These are phyloP conservation scores for Myocastor coypus DNA, from an alignment of 2,113 vertebrate genomes.

Conservation along the genomic window DNA sequence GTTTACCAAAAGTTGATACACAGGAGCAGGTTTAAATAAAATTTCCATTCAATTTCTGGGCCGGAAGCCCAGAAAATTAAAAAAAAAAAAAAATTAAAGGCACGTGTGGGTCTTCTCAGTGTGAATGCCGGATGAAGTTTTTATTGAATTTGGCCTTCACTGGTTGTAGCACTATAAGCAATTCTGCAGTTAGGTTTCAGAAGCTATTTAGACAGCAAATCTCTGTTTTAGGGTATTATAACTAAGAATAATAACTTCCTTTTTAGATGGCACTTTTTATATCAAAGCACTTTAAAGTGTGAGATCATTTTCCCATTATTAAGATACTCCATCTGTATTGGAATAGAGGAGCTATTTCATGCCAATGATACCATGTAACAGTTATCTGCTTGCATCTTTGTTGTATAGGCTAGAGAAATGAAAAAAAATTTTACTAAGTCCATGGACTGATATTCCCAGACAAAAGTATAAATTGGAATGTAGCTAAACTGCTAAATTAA, in stretches of 20 bases:
- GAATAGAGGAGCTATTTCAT: slow-evolving; percentile 51
- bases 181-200: slow-evolving; percentile 74
- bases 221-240: slow-evolving; percentile 57
- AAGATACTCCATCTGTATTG: slow-evolving; percentile 50
- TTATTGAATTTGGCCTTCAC: slow-evolving; percentile 79
- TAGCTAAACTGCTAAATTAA: neutral
- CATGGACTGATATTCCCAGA: slow-evolving; percentile 55
- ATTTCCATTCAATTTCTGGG: slow-evolving; percentile 83
- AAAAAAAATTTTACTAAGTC: slow-evolving; percentile 56
- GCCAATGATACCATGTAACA: neutral
- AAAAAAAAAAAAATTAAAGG: slow-evolving; percentile 77
- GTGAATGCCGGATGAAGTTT: slow-evolving; percentile 81
- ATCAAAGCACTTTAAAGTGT: slow-evolving; percentile 52
- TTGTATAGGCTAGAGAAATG: slow-evolving; percentile 45
- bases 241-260: slow-evolving; percentile 72
- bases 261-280: slow-evolving; percentile 60
- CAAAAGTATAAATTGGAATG: slow-evolving; percentile 27
- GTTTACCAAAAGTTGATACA: slow-evolving; percentile 72
- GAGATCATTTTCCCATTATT: slow-evolving; percentile 66
- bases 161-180: slow-evolving; percentile 64
- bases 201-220: slow-evolving; percentile 62
- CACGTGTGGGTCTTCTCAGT: slow-evolving; percentile 78
- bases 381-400: slow-evolving; percentile 37
- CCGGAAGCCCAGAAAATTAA: slow-evolving; percentile 81
- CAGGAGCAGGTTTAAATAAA: slow-evolving; percentile 81